These are phyloP conservation scores for Pluvianellus socialis DNA, from an alignment of 2,113 vertebrate species.

Conservation along the genomic window DNA sequence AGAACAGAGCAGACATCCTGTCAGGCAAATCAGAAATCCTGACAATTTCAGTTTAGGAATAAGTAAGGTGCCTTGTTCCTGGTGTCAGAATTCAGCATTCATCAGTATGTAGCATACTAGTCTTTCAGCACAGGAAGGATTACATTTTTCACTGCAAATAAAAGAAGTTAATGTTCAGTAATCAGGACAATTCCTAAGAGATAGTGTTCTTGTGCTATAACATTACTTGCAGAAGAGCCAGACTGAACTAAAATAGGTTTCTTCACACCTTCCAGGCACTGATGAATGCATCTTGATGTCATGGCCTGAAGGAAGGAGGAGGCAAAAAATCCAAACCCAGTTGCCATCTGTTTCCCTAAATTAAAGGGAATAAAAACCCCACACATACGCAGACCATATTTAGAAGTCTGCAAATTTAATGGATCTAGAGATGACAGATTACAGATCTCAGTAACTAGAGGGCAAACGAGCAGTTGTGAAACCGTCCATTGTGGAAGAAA, in stretches of 20 bases:
- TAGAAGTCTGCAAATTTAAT: constrained; percentile 6
- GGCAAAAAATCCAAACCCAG: not conserved
- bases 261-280: constrained; percentile 38
- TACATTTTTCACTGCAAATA: not conserved
- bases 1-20: not conserved
- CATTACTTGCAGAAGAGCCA: constrained; percentile 2
- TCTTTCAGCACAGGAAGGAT: not conserved
- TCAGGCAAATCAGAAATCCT: not conserved
- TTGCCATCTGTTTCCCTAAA: constrained; percentile 41
- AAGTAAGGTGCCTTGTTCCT: not conserved
- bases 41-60: not conserved
- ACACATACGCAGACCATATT: not conserved
- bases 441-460: not conserved
- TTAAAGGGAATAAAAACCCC: not conserved
- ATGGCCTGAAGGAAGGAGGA: not conserved
- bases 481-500: not conserved
- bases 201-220: not conserved
- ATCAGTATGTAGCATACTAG: not conserved
- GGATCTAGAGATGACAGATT: not conserved
- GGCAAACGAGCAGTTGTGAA: not conserved
- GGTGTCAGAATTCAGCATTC: not conserved
- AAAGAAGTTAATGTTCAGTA: not conserved
- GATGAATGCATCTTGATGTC: constrained; percentile 12
- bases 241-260: constrained; percentile 6
- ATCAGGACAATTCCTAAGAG: not conserved